Conservation (phyloP, 2,113 vertebrate genomes). For the Eurystomus gularis region DNA sequence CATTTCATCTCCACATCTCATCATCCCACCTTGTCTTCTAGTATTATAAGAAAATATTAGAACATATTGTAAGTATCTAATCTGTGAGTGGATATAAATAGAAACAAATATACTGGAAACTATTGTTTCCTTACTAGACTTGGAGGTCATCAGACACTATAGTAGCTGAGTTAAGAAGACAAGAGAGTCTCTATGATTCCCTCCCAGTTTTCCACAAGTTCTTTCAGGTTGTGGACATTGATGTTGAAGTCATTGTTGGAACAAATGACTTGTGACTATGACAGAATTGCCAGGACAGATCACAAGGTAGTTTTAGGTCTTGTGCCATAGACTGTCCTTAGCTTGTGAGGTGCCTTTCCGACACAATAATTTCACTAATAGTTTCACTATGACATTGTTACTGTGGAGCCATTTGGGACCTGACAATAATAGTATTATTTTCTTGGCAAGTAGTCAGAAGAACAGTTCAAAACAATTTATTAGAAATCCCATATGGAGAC, state of each 20-base stretch:
- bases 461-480: neutral
- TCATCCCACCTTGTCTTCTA: neutral
- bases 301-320: neutral
- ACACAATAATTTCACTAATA: slow-evolving; percentile 19
- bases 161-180: neutral
- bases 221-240: neutral
- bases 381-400: neutral
- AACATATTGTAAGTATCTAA: neutral
- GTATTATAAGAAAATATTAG: neutral
- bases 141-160: neutral
- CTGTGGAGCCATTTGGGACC: neutral
- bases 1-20: neutral
- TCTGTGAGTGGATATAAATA: neutral
- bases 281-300: neutral
- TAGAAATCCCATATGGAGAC: neutral
- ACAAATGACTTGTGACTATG: neutral
- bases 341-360: neutral
- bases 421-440: neutral
- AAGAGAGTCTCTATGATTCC: neutral
- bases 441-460: slow-evolving; percentile 7
- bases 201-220: neutral
- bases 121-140: rapidly evolving
- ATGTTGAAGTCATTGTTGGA: neutral
- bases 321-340: neutral
- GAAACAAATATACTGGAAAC: neutral